Evolutionary conservation across 1,140 invertebrate species (phyloP).

Genomic region (Saccostrea echinata): DNA sequence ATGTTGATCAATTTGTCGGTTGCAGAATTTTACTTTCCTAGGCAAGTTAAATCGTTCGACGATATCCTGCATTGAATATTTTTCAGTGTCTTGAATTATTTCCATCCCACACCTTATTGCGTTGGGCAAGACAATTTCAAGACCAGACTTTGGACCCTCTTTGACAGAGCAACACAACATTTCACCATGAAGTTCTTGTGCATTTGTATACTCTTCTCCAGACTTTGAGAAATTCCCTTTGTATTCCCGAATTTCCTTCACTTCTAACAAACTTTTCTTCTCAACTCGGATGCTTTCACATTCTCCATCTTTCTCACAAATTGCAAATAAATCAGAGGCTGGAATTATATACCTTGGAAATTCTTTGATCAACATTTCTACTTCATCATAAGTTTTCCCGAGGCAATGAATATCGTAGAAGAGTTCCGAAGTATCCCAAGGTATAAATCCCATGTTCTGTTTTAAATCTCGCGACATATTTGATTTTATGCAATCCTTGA

Average conservation of each 20-base stretch:
- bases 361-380: neutral
- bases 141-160: slow-evolving; percentile 14
- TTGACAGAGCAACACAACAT: neutral
- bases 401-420: slow-evolving; percentile 21
- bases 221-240: neutral
- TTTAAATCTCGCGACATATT: neutral
- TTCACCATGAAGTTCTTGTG: slow-evolving; percentile 6
- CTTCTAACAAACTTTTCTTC: slow-evolving; percentile 17
- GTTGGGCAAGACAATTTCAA: neutral
- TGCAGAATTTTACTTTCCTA: slow-evolving; percentile 9
- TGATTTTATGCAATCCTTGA: neutral
- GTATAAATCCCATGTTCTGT: neutral
- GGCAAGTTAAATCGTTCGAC: slow-evolving; percentile 1
- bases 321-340: neutral
- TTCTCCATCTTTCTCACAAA: neutral
- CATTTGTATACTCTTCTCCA: neutral
- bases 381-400: neutral
- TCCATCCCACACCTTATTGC: neutral
- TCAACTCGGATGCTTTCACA: slow-evolving; percentile 10
- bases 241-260: slow-evolving; percentile 31
- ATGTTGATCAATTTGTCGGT: slow-evolving; percentile 14
- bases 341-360: neutral
- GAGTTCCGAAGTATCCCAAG: neutral
- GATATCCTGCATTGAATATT: neutral
- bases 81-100: slow-evolving; percentile 19